Evolutionary conservation across 2,797 vertebrate species (phyloP), one percentile per base, ranked within the genome.

Genomic region (Brachyrhaphis roseni): DNA sequence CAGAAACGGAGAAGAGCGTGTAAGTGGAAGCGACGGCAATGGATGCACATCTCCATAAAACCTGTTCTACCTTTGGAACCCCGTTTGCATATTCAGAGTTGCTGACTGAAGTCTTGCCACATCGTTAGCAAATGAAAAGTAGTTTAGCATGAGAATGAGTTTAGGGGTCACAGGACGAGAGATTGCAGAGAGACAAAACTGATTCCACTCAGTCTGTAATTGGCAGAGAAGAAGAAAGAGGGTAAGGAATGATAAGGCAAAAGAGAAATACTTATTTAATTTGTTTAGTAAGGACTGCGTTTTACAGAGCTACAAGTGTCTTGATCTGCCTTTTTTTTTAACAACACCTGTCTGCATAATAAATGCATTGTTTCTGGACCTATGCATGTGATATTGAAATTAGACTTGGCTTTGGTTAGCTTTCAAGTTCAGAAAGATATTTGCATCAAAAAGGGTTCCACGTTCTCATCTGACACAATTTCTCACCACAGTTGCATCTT

Each of bases 81-180:
- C 3, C 82, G 78, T 94, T 53, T 95, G 81, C 89, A 93, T 94
- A 95, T 95, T 95, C 93, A 95, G 85, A 86, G 36, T 0, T 73
- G 78, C 77, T 47, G 94, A 95, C 92, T 95, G 95, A 95, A 94
- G 94, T 88, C 77, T 82, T 93, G 95, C 95, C 95, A 96, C 78
- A 36, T 89, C 75, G 92, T 95, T 95, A 95, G 90, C 95, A 93
- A 95, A 92, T 94, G 91, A 95, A 95, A 95, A 93, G 94, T 93
- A 92, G 90, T 93, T 96, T 95, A 94, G 87, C 94, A 95, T 94
- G 91, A 92, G 89, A 95, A 95, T 92, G 89, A 94, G 92, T 84
- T 85, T 83, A 80, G 83, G 82, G 93, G 93, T 93, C 91, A 92
- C 64, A 57, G 80, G 76, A 80, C 82, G 76, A 83, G 82, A 84